Evolutionary conservation across 2,888 invertebrate genomes (phyloP).

Genomic region (Melanotus villosus): DNA sequence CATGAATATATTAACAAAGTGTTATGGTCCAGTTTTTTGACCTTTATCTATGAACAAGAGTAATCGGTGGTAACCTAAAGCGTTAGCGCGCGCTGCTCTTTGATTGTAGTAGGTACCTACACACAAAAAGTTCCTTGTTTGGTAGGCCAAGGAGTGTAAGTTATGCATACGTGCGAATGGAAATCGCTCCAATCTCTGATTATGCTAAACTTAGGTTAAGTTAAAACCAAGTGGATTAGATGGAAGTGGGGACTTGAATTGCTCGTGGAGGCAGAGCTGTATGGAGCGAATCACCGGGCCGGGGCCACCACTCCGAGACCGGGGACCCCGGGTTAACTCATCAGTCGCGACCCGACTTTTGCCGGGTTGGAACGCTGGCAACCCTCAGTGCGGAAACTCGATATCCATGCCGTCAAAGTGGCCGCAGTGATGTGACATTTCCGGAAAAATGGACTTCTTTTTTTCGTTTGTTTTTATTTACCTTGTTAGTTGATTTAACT

Average conservation of each 20-base stretch:
- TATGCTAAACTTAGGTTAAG: conserved; percentile 36
- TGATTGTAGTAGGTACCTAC: no score
- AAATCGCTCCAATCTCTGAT: conserved; percentile 37
- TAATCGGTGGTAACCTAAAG: no score
- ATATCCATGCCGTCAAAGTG: conserved; percentile 40
- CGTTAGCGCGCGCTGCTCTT: no score
- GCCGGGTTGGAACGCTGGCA: conserved; percentile 50
- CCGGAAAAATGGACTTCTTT: conserved; percentile 30
- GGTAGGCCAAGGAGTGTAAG: no score
- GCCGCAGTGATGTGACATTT: conserved; percentile 58
- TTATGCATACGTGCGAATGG: conserved; percentile 23
- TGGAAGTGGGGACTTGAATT: conserved; percentile 59
- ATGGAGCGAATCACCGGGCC: conserved; percentile 63
- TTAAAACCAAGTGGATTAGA: conserved; percentile 35
- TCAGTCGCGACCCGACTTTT: conserved; percentile 59
- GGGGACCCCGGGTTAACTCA: conserved; percentile 55
- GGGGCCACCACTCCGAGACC: conserved; percentile 62
- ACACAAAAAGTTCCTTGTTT: background rate
- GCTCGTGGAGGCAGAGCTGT: conserved; percentile 63
- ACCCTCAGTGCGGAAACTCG: conserved; percentile 29
- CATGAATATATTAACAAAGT: no score
- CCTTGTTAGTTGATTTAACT: conserved; percentile 17
- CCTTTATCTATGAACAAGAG: no score
- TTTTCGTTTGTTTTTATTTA: conserved; percentile 51
- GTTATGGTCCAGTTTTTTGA: no score